phyloP scores from a whole-genome alignment of 2,113 vertebrate genomes.

The Clupea harengus region DNA sequence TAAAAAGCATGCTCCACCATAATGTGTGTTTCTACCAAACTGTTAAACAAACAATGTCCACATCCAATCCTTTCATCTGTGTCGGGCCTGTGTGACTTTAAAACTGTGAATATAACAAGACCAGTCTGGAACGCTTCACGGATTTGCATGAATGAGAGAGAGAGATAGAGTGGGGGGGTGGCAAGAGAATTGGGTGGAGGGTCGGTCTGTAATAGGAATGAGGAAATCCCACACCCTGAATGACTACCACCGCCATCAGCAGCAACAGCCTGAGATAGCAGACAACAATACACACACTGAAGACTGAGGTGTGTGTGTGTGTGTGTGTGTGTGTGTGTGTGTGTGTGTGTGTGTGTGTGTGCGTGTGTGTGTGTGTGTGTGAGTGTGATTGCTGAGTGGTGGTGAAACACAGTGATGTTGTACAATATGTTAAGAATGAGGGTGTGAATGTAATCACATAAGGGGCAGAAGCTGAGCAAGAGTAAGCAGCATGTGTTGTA shows the following conservation, averaged over 20 bases:
- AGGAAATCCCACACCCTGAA: constrained; percentile 66
- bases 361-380: too few species aligned
- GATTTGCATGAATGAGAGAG: neutral
- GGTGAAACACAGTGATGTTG: neutral
- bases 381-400: too few species aligned
- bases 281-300: neutral
- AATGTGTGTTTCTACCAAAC: too few species aligned
- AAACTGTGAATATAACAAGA: too few species aligned
- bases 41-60: too few species aligned
- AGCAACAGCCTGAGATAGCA: neutral
- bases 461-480: too few species aligned
- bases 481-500: too few species aligned
- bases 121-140: too few species aligned
- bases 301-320: neutral
- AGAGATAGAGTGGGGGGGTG: constrained; percentile 27
- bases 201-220: constrained; percentile 61
- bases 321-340: neutral
- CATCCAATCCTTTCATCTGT: too few species aligned
- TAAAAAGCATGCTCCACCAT: too few species aligned
- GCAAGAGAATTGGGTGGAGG: too few species aligned
- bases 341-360: neutral
- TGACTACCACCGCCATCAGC: neutral
- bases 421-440: neutral
- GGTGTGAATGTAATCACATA: neutral
- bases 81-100: too few species aligned